Percentiles rank a stretch among this genome's conserved stretches.
Evolutionary conservation across 2,113 vertebrate species (phyloP).

Genomic region (Pollachius pollachius): DNA sequence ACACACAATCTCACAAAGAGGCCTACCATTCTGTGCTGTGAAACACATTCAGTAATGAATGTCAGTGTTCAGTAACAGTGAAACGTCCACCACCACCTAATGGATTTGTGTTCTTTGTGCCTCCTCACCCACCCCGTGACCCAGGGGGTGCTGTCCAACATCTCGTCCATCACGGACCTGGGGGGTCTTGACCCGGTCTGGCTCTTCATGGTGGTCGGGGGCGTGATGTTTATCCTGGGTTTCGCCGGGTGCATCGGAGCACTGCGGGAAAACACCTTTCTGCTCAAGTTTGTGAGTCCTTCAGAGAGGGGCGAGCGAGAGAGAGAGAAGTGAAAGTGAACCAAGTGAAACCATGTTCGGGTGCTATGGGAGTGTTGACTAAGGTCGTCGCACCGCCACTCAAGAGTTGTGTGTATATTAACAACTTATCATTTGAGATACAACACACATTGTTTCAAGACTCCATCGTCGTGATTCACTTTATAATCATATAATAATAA

Average conservation of each 20-base stretch:
- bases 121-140: slow-evolving; percentile 2
- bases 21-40: background rate
- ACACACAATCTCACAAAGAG: too few relatives aligned
- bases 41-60: background rate
- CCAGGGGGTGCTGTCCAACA: slow-evolving; percentile 95
- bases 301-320: background rate
- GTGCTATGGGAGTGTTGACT: too few relatives aligned
- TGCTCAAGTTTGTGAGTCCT: slow-evolving; percentile 94
- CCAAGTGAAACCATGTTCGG: too few relatives aligned
- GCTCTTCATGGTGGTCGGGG: slow-evolving; percentile 96
- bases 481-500: too few relatives aligned
- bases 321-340: background rate
- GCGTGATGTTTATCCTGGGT: slow-evolving; percentile 96
- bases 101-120: background rate
- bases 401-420: too few relatives aligned
- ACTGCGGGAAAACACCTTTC: slow-evolving; percentile 92
- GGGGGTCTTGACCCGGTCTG: slow-evolving; percentile 96
- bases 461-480: too few relatives aligned
- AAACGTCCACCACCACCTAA: background rate
- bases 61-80: background rate
- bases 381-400: too few relatives aligned
- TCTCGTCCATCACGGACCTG: slow-evolving; percentile 96
- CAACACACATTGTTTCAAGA: too few relatives aligned
- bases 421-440: too few relatives aligned
- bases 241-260: slow-evolving; percentile 97